Percentiles rank a stretch among this genome's conserved stretches.
phyloP scores from a whole-genome alignment of 2,113 vertebrate species.

The Indicator maculatus region DNA sequence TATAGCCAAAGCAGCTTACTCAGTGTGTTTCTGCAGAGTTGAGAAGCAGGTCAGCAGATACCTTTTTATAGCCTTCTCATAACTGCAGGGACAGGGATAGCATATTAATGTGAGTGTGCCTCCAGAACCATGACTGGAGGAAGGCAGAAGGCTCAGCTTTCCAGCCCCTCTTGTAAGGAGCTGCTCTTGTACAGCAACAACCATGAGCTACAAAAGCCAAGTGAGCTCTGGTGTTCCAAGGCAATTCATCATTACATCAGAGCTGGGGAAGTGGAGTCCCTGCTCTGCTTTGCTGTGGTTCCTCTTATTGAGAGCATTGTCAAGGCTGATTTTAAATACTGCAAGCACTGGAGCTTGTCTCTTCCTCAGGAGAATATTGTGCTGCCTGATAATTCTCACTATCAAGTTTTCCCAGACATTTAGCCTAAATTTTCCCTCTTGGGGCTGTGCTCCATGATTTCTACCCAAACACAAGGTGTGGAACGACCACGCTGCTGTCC shows the following conservation, averaged over 20 bases:
- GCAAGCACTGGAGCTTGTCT: neutral
- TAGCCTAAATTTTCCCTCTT: conserved; percentile 11
- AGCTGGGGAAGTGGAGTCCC: neutral
- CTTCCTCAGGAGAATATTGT: conserved; percentile 14
- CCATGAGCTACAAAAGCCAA: conserved; percentile 47
- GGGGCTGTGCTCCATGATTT: conserved; percentile 7
- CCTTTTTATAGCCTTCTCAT: conserved; percentile 74
- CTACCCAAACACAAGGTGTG: neutral
- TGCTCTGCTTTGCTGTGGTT: neutral
- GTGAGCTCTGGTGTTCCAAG: conserved; percentile 26
- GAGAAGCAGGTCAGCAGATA: conserved; percentile 71
- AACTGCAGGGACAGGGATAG: conserved; percentile 60
- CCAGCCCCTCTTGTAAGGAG: conserved; percentile 57
- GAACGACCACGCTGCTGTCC: neutral
- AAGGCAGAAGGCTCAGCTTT: conserved; percentile 36
- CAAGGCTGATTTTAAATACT: conserved; percentile 15
- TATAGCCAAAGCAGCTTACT: conserved; percentile 55
- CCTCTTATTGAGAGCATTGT: neutral
- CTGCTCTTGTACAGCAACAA: conserved; percentile 42
- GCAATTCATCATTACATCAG: conserved; percentile 41
- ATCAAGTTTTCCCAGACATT: neutral
- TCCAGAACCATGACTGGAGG: conserved; percentile 59
- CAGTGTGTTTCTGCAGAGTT: conserved; percentile 63
- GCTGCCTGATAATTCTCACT: conserved; percentile 37
- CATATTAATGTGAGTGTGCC: conserved; percentile 64